phyloP scores from a whole-genome alignment of 2,888 invertebrate genomes.

The Epirrhoe tristata region DNA sequence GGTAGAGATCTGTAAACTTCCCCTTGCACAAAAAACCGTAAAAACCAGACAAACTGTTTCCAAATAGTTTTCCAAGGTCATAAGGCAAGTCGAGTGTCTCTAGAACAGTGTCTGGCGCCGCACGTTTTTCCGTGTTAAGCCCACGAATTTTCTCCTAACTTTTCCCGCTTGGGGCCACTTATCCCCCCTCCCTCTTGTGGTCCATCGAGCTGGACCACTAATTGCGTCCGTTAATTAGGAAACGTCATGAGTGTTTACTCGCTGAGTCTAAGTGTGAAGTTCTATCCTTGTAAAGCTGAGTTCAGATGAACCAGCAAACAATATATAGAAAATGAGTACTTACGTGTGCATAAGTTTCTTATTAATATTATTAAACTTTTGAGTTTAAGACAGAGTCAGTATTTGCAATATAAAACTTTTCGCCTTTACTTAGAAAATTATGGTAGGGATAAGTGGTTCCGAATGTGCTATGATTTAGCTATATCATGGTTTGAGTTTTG shows the following conservation, averaged over 20 bases:
- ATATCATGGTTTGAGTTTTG: neutral
- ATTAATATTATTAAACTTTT: no score
- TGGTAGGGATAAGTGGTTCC: no score
- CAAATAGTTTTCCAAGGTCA: constrained; percentile 58
- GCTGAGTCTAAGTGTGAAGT: constrained; percentile 84
- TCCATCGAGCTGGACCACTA: constrained; percentile 81
- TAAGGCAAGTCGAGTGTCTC: constrained; percentile 28
- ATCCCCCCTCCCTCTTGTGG: constrained; percentile 60
- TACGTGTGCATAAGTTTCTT: no score
- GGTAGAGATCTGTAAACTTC: constrained; percentile 5
- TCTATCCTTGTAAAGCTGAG: constrained; percentile 71
- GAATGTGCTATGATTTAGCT: neutral
- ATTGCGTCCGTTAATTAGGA: constrained; percentile 86
- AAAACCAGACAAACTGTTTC: constrained; percentile 31
- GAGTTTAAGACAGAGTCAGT: no score
- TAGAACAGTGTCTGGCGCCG: constrained; percentile 54
- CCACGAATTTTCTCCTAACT: constrained; percentile 80
- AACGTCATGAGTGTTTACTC: constrained; percentile 86
- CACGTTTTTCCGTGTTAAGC: constrained; percentile 68
- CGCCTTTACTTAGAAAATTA: no score
- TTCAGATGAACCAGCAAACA: neutral
- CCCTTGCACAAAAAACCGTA: constrained; percentile 11
- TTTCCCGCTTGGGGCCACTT: constrained; percentile 80
- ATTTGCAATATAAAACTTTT: no score
- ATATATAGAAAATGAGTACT: neutral